phyloP scores from a whole-genome alignment of 2,113 vertebrate species.

The Pomatorhinus ruficollis region DNA sequence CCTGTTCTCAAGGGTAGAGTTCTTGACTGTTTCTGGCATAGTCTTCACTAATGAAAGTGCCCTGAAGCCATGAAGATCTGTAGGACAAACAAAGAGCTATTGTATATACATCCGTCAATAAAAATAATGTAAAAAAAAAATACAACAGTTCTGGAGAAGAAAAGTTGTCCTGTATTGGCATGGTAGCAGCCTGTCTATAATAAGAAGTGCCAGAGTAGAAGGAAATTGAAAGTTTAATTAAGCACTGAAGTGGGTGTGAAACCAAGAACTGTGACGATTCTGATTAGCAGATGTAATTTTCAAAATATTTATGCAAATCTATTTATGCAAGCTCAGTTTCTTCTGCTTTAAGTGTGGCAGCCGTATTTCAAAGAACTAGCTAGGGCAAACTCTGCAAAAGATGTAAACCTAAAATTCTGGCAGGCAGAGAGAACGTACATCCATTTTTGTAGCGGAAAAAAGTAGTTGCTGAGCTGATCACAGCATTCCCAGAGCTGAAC shows the following conservation, averaged over 20 bases:
- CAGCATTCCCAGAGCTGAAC: background rate
- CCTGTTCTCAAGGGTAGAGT: background rate
- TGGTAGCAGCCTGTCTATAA: background rate
- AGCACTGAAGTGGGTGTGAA: background rate
- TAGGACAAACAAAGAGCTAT: background rate
- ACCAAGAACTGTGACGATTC: background rate
- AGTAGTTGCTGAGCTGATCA: background rate
- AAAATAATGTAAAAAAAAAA: background rate
- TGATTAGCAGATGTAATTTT: background rate
- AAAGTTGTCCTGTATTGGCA: background rate
- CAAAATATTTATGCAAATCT: background rate
- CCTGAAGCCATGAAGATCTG: background rate
- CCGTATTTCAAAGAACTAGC: background rate
- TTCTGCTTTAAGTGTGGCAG: background rate
- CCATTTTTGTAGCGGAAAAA: background rate
- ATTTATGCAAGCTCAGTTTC: background rate
- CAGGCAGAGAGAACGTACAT: accelerated
- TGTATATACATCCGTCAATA: background rate
- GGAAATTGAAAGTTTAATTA: background rate
- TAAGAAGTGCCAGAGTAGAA: background rate
- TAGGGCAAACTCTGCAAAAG: background rate
- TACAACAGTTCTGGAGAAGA: background rate
- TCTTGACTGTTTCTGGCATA: background rate
- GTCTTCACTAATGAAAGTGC: background rate
- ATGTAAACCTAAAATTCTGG: background rate